These are phyloP conservation scores for Proisotoma minuta DNA, from an alignment of 2,888 invertebrate genomes.

Conservation along the genomic window DNA sequence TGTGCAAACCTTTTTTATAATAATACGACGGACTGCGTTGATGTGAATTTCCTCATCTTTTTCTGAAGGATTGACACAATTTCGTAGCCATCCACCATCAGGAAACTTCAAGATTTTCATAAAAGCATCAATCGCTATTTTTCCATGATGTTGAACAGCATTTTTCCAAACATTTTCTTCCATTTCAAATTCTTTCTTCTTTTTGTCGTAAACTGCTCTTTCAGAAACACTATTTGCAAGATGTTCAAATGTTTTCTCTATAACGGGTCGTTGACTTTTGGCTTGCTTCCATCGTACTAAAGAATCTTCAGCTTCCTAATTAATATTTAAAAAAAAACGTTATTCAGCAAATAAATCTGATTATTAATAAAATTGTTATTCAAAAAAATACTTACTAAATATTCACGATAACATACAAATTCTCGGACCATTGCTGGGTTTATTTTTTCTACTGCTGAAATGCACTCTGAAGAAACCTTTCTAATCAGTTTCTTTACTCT, in stretches of 20 bases:
- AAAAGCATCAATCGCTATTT: conserved; percentile 28
- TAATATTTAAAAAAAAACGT: neutral
- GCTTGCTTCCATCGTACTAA: conserved; percentile 28
- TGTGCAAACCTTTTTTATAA: conserved; percentile 27
- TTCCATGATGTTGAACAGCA: conserved; percentile 20
- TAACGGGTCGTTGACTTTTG: conserved; percentile 20
- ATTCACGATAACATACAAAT: conserved; percentile 37
- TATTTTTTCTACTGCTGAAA: conserved; percentile 30
- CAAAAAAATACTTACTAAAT: conserved; percentile 26
- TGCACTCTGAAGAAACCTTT: conserved; percentile 25
- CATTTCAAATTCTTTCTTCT: conserved; percentile 25
- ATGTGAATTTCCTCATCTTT: conserved; percentile 31
- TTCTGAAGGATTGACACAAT: conserved; percentile 29
- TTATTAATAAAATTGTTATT: neutral
- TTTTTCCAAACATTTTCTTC: conserved; percentile 28
- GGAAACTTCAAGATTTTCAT: conserved; percentile 36
- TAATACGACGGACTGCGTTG: conserved; percentile 30
- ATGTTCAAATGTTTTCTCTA: neutral
- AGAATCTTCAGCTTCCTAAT: conserved; percentile 32
- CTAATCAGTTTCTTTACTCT: conserved; percentile 31
- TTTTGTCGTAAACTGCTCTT: conserved; percentile 24
- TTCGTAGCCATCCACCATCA: conserved; percentile 33
- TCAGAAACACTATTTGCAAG: conserved; percentile 22
- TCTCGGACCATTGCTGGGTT: conserved; percentile 34
- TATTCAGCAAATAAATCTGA: neutral